Evolutionary conservation across 2,888 invertebrate genomes (phyloP), one percentile per base, ranked within the genome.

Genomic region (Parnassius orleans): DNA sequence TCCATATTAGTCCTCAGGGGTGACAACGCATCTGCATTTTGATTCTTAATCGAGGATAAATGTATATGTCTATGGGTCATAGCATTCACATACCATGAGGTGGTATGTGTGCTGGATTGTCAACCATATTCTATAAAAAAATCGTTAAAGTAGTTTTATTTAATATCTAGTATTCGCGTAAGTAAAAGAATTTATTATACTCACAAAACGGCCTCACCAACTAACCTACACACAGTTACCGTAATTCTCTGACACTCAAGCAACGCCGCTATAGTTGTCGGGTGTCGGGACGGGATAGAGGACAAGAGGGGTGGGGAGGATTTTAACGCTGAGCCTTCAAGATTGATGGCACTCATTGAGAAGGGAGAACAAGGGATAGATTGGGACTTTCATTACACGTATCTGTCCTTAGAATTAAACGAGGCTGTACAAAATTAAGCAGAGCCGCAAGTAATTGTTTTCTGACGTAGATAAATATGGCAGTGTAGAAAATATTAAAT

Each of bases 291-390:
- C n/a, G 43, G 44, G n/a, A 46, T 46, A 15, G 41, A 41, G n/a
- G 41, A 41, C 15, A 2, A 10, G 15, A 11, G 59, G 42, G 54
- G 42, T 43, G 55, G 44, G 51, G 24, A 52, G 48, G 62, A 48
- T 43, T 57, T 57, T 43, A 57, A 53, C 19, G 57, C 62, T 62
- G 57, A 62, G 62, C 62, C 62, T 53, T 52, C 63, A 67, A 67
- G 68, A 68, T 64, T 65, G 66, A 68, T 68, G 66, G 66, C 57
- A 44, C 61, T 66, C 66, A 63, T 68, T 54, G 60, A 65, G 65
- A 52, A 57, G 53, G 54, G 62, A n/a, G 53, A 47, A 19, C 56
- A 46, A 46, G 41, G 61, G 65, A 65, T 62, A 64, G 67, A 67
- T 67, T 61, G 65, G 61, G 58, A 63, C 56, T 61, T 65, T 60